phyloP scores from a whole-genome alignment of 2,113 vertebrate genomes.

The Accipiter cooperii region DNA sequence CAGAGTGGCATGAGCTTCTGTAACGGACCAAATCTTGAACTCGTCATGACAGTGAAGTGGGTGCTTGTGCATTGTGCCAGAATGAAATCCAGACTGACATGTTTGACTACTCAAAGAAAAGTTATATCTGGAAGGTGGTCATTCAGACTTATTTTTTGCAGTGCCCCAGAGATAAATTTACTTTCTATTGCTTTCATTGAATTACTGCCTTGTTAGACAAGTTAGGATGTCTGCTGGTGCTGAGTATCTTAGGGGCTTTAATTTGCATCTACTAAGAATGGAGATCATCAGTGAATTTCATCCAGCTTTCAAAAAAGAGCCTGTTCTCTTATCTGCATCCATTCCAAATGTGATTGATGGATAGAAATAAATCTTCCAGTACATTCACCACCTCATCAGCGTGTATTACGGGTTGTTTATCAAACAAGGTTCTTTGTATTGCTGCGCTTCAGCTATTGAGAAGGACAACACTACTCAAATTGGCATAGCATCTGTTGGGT shows the following conservation, averaged over 20 bases:
- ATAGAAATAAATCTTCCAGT: not conserved
- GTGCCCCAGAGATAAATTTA: not conserved
- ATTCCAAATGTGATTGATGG: not conserved
- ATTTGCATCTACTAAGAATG: not conserved
- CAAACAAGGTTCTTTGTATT: not conserved
- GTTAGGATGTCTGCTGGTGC: not conserved
- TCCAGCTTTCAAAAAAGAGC: not conserved
- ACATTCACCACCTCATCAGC: not conserved
- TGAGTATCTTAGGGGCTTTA: not conserved
- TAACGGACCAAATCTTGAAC: not conserved
- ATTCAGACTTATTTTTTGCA: not conserved
- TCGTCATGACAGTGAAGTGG: not conserved
- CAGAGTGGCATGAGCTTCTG: not conserved
- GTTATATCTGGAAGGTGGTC: not conserved
- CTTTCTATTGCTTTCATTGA: not conserved
- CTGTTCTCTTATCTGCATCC: not conserved
- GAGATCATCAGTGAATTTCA: not conserved
- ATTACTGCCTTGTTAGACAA: not conserved
- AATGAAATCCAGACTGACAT: not conserved
- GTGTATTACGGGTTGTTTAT: not conserved
- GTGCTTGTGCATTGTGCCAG: not conserved
- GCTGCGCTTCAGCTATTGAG: not conserved
- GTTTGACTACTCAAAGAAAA: not conserved
- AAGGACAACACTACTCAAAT: not conserved
- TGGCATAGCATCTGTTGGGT: conserved; percentile 6